phyloP scores from a whole-genome alignment of 2,797 vertebrate species.

The Mormyrus proboscirostris region DNA sequence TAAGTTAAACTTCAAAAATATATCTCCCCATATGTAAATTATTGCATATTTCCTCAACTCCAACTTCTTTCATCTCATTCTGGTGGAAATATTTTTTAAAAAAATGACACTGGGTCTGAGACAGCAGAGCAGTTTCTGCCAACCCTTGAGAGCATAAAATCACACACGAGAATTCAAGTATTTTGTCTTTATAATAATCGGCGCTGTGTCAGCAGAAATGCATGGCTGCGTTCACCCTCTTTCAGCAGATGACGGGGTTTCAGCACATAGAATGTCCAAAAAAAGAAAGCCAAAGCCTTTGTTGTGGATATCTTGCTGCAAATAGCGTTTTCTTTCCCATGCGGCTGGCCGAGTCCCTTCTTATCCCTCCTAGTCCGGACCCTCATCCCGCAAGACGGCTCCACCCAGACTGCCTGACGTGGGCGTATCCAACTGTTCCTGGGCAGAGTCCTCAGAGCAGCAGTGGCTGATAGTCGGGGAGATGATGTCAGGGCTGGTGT shows the following conservation, averaged over 20 bases:
- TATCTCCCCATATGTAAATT: not conserved
- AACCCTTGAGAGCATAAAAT: not conserved
- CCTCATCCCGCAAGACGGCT: slow-evolving; percentile 58
- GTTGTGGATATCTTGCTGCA: not conserved
- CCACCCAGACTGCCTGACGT: slow-evolving; percentile 64
- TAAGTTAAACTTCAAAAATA: slow-evolving; percentile 12
- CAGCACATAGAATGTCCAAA: not conserved
- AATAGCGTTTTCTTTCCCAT: not conserved
- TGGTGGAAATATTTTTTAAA: not conserved
- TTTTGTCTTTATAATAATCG: slow-evolving; percentile 29
- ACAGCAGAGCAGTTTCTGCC: not conserved
- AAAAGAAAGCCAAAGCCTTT: not conserved
- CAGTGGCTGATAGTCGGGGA: slow-evolving; percentile 77
- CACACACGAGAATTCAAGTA: slow-evolving; percentile 43
- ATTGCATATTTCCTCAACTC: not conserved
- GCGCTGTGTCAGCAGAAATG: slow-evolving; percentile 22
- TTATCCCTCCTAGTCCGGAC: slow-evolving; percentile 53
- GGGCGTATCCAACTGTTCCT: slow-evolving; percentile 65
- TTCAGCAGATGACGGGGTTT: not conserved
- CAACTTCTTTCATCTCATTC: not conserved
- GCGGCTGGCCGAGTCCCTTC: not conserved
- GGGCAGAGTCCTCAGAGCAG: slow-evolving; percentile 86
- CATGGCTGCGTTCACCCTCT: not conserved
- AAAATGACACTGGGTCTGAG: not conserved
- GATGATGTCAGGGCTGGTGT: slow-evolving; percentile 84